Evolutionary conservation across 2,797 vertebrate species (phyloP), one percentile per base, ranked within the genome.

Genomic region (Vultur gryphus): DNA sequence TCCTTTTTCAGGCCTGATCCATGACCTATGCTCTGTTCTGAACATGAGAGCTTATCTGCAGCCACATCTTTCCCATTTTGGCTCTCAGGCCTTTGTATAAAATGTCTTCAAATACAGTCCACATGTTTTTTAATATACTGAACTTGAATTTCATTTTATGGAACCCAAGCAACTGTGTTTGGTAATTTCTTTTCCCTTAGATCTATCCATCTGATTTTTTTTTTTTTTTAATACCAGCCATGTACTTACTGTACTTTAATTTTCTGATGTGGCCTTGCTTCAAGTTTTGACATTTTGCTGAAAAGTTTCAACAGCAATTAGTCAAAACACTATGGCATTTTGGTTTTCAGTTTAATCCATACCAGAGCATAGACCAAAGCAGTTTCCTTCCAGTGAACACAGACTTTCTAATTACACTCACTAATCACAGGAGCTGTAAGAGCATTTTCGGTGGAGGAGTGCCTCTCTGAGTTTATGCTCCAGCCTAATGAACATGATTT

Each of bases 221-320:
- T 48, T 52, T 57, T 46, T 54, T 81, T 86, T 39, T 28, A 73
- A 84, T 39, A 91, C 26, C 51, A 96, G 41, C 67, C 79, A 64
- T 39, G 29, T 80, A 65, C 41, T 95, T 88, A 84, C 65, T 85
- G 61, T 35, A 66, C 44, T 66, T 87, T 23, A 92, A 67, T 92
- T 94, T 94, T 89, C 66, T 95, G 82, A 77, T 61, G 87, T 93
- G 61, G 90, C 87, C 67, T 86, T 21, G 3, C 44, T 90, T 84
- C 84, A 48, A 92, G 70, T 88, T 95, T 95, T 95, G 94, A 92
- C 91, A n/a, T 94, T 94, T 80, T 94, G 91, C 92, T 96, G 92
- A 90, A 84, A 96, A 95, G 84, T 90, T 96, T 92, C 90, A 81
- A 57, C 91, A 96, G 93, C 88, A 96, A 96, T 97, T 97, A 97